A percentile compares a stretch with the other conserved stretches of the same genome.
These are phyloP conservation scores for Macrobrachium nipponense DNA, from an alignment of 1,140 invertebrate species.

Conservation along the genomic window DNA sequence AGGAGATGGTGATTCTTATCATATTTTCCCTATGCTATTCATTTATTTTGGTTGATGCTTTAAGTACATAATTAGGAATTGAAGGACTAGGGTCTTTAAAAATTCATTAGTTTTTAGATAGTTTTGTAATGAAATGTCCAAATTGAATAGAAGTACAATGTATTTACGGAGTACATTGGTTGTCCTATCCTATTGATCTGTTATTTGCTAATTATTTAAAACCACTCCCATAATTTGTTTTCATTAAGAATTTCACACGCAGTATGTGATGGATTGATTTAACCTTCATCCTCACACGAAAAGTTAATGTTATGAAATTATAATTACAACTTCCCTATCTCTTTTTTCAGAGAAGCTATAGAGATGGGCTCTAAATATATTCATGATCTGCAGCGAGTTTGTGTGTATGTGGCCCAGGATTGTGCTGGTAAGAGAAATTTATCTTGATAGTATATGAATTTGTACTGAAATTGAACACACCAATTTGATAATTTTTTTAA, in stretches of 20 bases:
- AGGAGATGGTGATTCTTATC: too few relatives aligned
- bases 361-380: constrained; percentile 61
- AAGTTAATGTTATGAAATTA: constrained; percentile 7
- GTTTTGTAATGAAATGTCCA: too few relatives aligned
- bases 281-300: background rate
- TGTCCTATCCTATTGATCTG: too few relatives aligned
- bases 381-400: constrained; percentile 48
- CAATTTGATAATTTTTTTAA: background rate
- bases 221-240: too few relatives aligned
- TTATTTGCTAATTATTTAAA: too few relatives aligned
- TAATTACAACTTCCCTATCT: background rate
- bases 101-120: too few relatives aligned
- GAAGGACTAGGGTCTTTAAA: background rate
- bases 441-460: background rate
- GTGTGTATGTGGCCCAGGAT: constrained; percentile 56
- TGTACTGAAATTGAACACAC: background rate
- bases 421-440: constrained; percentile 47
- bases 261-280: background rate
- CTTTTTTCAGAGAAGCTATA: constrained; percentile 54
- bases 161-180: too few relatives aligned
- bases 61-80: background rate
- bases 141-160: too few relatives aligned
- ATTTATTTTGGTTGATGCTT: background rate
- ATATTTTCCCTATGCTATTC: too few relatives aligned
- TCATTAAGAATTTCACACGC: too few relatives aligned